Conservation (phyloP, 2,888 invertebrate species). For the Drosophila rellima region DNA sequence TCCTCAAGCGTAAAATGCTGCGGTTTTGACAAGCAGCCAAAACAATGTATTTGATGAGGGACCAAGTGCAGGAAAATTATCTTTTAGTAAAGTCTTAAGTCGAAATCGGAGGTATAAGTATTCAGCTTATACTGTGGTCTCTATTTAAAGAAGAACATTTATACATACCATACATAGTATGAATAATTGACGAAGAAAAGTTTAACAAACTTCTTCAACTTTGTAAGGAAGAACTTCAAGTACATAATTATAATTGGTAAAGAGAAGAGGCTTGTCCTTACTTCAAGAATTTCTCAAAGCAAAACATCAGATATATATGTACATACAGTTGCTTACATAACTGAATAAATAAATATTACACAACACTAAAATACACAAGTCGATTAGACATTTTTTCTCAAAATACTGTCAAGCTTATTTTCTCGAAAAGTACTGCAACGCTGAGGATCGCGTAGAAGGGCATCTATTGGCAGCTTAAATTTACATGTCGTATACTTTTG, state of each 20-base stretch:
- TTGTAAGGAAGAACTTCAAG: background rate
- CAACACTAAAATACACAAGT: background rate
- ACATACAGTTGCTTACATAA: background rate
- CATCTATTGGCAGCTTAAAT: constrained; percentile 30
- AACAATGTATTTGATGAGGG: constrained; percentile 66
- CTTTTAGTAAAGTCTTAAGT: constrained; percentile 54
- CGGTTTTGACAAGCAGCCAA: constrained; percentile 55
- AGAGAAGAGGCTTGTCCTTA: background rate
- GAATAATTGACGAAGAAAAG: constrained; percentile 58
- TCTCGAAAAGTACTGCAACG: background rate
- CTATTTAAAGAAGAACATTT: constrained; percentile 11
- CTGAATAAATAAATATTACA: background rate
- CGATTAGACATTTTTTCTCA: background rate
- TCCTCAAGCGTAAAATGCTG: constrained; percentile 67
- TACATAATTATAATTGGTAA: background rate
- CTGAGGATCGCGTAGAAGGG: constrained; percentile 28
- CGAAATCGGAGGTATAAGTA: constrained; percentile 41
- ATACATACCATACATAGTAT: constrained; percentile 34
- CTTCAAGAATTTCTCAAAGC: background rate
- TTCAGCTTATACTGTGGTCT: no score
- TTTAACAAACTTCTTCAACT: background rate
- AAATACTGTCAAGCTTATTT: constrained; percentile 33
- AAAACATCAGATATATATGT: background rate
- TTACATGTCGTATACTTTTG: constrained; percentile 27
- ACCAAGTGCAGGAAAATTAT: constrained; percentile 53